Percentiles rank a stretch among this genome's conserved stretches.
phyloP scores from a whole-genome alignment of 2,113 vertebrate species.

The Syngnathus floridae region DNA sequence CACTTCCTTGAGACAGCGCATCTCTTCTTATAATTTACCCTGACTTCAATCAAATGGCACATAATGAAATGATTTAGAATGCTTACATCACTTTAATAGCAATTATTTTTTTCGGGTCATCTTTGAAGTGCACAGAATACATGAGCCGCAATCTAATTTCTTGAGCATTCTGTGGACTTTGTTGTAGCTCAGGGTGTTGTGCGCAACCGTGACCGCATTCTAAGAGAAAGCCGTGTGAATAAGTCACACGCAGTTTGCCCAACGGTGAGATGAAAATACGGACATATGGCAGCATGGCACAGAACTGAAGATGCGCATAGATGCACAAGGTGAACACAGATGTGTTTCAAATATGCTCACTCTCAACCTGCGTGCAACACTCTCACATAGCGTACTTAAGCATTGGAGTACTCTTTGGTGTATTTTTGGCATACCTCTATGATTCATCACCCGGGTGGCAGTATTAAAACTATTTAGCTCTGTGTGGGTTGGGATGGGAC shows the following conservation, averaged over 20 bases:
- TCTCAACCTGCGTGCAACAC: slow-evolving; percentile 13
- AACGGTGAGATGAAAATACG: slow-evolving; percentile 13
- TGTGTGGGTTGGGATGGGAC: slow-evolving; percentile 18
- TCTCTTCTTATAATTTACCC: slow-evolving; percentile 26
- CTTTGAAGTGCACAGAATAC: slow-evolving; percentile 8
- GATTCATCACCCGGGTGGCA: slow-evolving; percentile 52
- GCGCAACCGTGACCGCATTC: slow-evolving; percentile 14
- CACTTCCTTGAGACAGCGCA: slow-evolving; percentile 13
- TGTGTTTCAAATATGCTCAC: slow-evolving; percentile 20
- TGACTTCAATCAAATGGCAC: slow-evolving; percentile 27
- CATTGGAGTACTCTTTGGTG: slow-evolving; percentile 28
- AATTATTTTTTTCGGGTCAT: slow-evolving; percentile 21
- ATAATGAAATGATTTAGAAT: slow-evolving; percentile 27
- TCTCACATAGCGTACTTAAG: slow-evolving; percentile 16
- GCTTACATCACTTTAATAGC: slow-evolving; percentile 21
- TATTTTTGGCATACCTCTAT: slow-evolving; percentile 48
- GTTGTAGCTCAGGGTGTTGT: background rate
- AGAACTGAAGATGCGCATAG: slow-evolving; percentile 10
- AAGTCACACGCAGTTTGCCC: slow-evolving; percentile 32
- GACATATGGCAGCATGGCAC: slow-evolving; percentile 31
- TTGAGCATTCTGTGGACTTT: background rate
- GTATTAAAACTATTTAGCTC: slow-evolving; percentile 34
- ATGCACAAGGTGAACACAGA: slow-evolving; percentile 16
- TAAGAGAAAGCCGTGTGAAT: slow-evolving; percentile 35
- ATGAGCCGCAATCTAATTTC: slow-evolving; percentile 9